Base-by-base conservation (phyloP, 2,797 vertebrate species). In the Cuniculus paca region DNA sequence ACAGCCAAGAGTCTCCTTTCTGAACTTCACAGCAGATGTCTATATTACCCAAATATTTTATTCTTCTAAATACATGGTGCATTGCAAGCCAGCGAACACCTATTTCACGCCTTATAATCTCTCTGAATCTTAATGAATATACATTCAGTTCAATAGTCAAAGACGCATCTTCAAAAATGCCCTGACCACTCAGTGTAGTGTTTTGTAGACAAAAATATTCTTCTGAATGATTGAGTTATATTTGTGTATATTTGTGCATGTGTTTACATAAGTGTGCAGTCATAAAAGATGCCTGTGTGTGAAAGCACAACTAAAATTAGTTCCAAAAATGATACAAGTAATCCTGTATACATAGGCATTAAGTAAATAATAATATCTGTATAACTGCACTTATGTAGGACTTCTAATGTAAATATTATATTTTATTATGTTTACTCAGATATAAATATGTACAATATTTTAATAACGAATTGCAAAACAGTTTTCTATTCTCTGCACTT, bases 81-180 rank as follows among this genome's bases (percentile, higher is more conserved):
- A 16, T 19, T 95, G 68, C 26, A 81, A 90, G 1, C 7, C 10
- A 52, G 10, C 50, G 14, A 3, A 78, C 5, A 39, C 14, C 22
- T 77, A 70, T 83, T 68, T 90, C 24, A 81, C 56, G 4, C 74
- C 28, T 75, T 90, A 2, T 24, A 50, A 8, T 72, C 72, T 77
- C 34, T 95, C 20, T 84, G 50, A 14, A 9, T 94, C 56, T 26
- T 24, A 60, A 77, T 4, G 77, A 63, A 56, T 90, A 74, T 50
- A 85, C 93, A 34, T 95, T 85, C 42, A 94, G 45, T 52, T n/a
- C 83, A 86, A 6, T 20, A 17, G 45, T 84, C 17, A 94, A 90
- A 72, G 65, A 90, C 7, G 14, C 7, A 19, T 68, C 24, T 94
- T 72, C 36, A 68, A 60, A 11, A 72, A 78, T 85, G 75, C 70